Evolutionary conservation across 2,797 vertebrate species (phyloP).

Genomic region (Rhincodon typus): DNA sequence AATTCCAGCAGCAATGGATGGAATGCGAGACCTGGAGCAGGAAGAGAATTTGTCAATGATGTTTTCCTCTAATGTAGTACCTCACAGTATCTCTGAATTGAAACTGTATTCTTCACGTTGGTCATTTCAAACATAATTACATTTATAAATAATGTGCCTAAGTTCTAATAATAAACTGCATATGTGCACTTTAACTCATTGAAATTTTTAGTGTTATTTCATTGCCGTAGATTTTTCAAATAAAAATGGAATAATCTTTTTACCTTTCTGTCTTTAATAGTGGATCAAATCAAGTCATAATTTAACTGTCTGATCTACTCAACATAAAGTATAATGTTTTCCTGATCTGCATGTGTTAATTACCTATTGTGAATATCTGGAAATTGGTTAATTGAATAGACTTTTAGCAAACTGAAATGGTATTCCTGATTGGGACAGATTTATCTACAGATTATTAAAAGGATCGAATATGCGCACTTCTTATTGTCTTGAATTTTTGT

Average conservation of each 20-base stretch:
- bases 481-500: background rate
- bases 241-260: background rate
- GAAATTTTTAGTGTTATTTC: background rate
- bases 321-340: background rate
- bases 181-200: background rate
- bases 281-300: background rate
- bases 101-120: background rate
- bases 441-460: background rate
- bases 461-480: background rate
- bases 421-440: background rate
- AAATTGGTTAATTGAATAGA: background rate
- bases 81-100: background rate
- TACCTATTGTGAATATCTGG: background rate
- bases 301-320: background rate
- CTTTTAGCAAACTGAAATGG: background rate
- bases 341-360: background rate
- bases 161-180: constrained; percentile 42
- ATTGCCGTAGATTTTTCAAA: background rate
- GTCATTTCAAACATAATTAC: background rate
- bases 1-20: constrained; percentile 77
- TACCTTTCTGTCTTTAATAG: background rate
- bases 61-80: background rate
- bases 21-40: constrained; percentile 62
- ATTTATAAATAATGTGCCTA: background rate
- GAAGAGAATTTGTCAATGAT: background rate